Conservation (phyloP, 2,888 invertebrate genomes). For the Stenchaetothrips biformis region DNA sequence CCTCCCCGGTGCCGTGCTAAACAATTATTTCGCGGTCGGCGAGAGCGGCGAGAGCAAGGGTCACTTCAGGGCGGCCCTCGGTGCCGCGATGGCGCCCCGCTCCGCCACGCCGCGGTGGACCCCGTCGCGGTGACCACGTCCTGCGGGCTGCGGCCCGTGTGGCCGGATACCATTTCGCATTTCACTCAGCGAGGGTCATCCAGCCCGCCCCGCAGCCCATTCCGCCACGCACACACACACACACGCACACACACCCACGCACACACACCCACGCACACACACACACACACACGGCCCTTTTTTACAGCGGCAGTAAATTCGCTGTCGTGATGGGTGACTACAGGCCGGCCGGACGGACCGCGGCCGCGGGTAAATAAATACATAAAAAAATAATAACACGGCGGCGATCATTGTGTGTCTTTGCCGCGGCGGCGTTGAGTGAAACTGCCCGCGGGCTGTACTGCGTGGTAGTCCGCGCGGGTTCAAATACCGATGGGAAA, state of each 20-base stretch:
- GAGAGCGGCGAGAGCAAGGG: slow-evolving; percentile 31
- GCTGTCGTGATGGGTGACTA: slow-evolving; percentile 30
- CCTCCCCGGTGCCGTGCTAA: slow-evolving; percentile 28
- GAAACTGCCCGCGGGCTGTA: slow-evolving; percentile 30
- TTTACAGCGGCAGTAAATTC: slow-evolving; percentile 32
- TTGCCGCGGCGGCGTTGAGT: slow-evolving; percentile 33
- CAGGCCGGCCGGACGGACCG: slow-evolving; percentile 38
- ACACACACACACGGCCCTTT: slow-evolving; percentile 16
- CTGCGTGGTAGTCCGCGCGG: slow-evolving; percentile 30
- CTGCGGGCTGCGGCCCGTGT: slow-evolving; percentile 30
- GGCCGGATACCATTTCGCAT: slow-evolving; percentile 7
- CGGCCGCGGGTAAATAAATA: slow-evolving; percentile 38
- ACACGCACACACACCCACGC: neutral
- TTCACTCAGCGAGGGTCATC: neutral
- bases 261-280: no score
- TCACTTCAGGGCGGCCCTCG: slow-evolving; percentile 28
- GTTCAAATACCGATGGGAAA: neutral
- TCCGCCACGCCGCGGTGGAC: slow-evolving; percentile 28
- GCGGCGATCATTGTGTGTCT: slow-evolving; percentile 31
- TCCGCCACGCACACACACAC: no score
- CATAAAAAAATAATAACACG: neutral
- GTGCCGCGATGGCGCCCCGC: slow-evolving; percentile 27
- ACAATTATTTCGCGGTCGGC: slow-evolving; percentile 32
- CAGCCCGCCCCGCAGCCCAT: slow-evolving; percentile 1
- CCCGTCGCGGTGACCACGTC: slow-evolving; percentile 27